phyloP scores from a whole-genome alignment of 2,888 invertebrate species.

The Tuta absoluta region DNA sequence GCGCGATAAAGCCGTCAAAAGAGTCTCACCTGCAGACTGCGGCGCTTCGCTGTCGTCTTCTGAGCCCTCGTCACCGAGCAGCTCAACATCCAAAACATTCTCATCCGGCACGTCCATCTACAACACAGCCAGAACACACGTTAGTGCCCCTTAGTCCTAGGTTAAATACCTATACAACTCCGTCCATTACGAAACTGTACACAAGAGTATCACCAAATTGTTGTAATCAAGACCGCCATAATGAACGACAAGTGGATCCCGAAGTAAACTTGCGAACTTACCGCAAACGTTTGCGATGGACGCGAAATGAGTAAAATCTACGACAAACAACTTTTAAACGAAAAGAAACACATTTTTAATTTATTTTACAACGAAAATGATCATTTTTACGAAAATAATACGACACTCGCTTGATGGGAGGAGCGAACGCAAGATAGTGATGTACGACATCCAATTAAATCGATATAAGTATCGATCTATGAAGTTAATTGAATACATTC shows the following conservation, averaged over 20 bases:
- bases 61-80: constrained; percentile 87
- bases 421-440: constrained; percentile 56
- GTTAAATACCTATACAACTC: constrained; percentile 29
- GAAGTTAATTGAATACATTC: constrained; percentile 2
- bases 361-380: constrained; percentile 56
- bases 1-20: background rate
- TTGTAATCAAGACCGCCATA: constrained; percentile 76
- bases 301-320: constrained; percentile 58
- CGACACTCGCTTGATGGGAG: constrained; percentile 58
- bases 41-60: constrained; percentile 87
- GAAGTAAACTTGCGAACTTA: constrained; percentile 67
- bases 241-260: constrained; percentile 72
- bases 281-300: constrained; percentile 75
- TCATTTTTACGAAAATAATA: constrained; percentile 60
- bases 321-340: constrained; percentile 52
- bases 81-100: constrained; percentile 84
- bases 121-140: constrained; percentile 41
- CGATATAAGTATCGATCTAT: constrained; percentile 6
- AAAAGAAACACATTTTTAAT: constrained; percentile 62
- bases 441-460: constrained; percentile 30
- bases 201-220: constrained; percentile 48
- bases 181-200: constrained; percentile 55
- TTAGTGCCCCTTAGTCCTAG: constrained; percentile 27
- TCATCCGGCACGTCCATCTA: constrained; percentile 79
- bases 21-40: constrained; percentile 78